Evolutionary conservation across 2,888 invertebrate species (phyloP), one percentile per base, ranked within the genome.

Genomic region (Acleris laterana): DNA sequence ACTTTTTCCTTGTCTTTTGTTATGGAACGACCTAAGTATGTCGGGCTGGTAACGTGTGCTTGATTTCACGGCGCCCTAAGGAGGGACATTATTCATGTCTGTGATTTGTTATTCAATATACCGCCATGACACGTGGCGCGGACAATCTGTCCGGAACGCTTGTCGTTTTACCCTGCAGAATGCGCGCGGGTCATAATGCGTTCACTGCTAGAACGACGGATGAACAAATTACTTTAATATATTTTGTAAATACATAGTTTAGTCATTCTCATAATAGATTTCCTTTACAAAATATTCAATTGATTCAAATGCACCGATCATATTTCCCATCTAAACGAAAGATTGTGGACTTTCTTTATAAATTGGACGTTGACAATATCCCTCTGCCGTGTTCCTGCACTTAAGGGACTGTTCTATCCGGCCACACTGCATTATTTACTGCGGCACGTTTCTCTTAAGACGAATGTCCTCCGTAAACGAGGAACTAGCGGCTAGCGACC

Each of bases 1-100:
- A 88, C 83, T 80, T 83, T 87, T 87, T 87, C 87, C 84, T 84
- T 84, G 81, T 82, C 80, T 75, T 81, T 77, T 74, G 75, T 78
- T 74, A 72, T 70, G 75, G 72, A 73, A 69, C 68, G 74, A 70
- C 73, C 68, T 75, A 78, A 82, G 77, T 76, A 79, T 13, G 74
- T 69, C 73, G 72, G 77, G 46, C 16, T 44, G n/a, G n/a, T 77
- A 78, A 79, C 42, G 48, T 62, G 48, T 60, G 50, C 42, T 63
- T 63, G 51, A 62, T 62, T 68, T 77, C 77, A 78, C 73, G 58
- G 56, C 20, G 53, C 56, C 58, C 58, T 58, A 53, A 65, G 63
- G 59, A 71, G 70, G 73, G 73, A 71, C 61, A 69, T 72, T 78
- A 73, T 80, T 79, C 71, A 71, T 77, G 63, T 71, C 67, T 65